These are phyloP conservation scores for Strigamia transsilvanica DNA, from an alignment of 2,888 invertebrate species.

Conservation along the genomic window DNA sequence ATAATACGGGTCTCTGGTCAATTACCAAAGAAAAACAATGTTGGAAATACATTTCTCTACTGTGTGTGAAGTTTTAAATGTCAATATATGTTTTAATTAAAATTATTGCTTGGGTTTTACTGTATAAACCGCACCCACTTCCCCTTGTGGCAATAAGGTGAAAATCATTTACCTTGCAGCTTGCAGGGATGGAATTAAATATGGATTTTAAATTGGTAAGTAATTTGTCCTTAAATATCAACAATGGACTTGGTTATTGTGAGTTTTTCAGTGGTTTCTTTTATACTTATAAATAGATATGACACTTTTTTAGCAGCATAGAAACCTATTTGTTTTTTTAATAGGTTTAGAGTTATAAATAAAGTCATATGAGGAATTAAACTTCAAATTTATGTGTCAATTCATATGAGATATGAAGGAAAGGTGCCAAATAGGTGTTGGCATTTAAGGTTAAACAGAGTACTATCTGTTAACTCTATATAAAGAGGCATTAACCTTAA, in stretches of 20 bases:
- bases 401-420: background rate
- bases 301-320: background rate
- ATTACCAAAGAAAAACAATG: too few relatives aligned
- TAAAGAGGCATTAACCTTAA: conserved; percentile 22
- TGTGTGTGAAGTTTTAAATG: too few relatives aligned
- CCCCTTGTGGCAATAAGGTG: background rate
- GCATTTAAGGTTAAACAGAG: conserved; percentile 10
- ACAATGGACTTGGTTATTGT: background rate
- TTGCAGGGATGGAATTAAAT: conserved; percentile 14
- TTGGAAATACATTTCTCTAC: too few relatives aligned
- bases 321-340: background rate
- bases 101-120: background rate
- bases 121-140: background rate
- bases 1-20: too few relatives aligned
- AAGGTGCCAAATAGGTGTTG: conserved; percentile 42
- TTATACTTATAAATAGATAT: background rate
- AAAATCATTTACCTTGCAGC: conserved; percentile 3
- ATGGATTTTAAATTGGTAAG: conserved; percentile 6
- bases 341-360: background rate
- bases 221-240: conserved; percentile 29
- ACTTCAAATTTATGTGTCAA: conserved; percentile 8
- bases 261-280: background rate
- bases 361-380: background rate
- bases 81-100: too few relatives aligned
- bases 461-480: background rate